Evolutionary conservation across 2,797 vertebrate species (phyloP).

Genomic region (Intellagama lesueurii): DNA sequence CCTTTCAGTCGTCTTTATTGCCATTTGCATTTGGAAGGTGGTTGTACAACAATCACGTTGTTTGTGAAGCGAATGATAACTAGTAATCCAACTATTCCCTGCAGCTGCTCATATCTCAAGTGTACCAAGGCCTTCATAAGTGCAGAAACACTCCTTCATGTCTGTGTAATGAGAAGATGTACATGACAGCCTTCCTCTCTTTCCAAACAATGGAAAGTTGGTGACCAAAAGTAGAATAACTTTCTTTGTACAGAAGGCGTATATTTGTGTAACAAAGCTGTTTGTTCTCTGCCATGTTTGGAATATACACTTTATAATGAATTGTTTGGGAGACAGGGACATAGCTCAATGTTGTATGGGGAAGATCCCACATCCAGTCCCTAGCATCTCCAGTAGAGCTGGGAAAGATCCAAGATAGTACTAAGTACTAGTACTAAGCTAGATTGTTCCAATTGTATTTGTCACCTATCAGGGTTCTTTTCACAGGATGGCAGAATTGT

Average conservation of each 20-base stretch:
- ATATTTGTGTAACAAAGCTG: neutral
- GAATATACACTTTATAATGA: neutral
- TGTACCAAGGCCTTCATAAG: neutral
- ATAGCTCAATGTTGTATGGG: neutral
- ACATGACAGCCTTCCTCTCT: neutral
- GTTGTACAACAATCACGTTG: neutral
- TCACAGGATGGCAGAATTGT: neutral
- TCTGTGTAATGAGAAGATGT: neutral
- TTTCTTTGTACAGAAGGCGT: neutral
- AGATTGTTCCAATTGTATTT: neutral
- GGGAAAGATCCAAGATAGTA: neutral
- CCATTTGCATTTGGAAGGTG: neutral
- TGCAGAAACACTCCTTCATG: neutral
- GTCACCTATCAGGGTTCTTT: neutral
- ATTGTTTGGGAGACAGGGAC: neutral
- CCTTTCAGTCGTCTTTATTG: neutral
- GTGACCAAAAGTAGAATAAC: too few relatives aligned
- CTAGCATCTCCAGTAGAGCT: neutral
- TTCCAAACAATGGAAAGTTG: fast-evolving
- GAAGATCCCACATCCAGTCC: too few relatives aligned
- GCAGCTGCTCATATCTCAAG: neutral
- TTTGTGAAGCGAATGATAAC: neutral
- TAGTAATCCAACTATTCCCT: neutral
- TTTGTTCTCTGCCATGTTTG: neutral
- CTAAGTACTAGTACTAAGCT: neutral